phyloP scores from a whole-genome alignment of 2,113 vertebrate genomes.

The Ochotona curzoniae region DNA sequence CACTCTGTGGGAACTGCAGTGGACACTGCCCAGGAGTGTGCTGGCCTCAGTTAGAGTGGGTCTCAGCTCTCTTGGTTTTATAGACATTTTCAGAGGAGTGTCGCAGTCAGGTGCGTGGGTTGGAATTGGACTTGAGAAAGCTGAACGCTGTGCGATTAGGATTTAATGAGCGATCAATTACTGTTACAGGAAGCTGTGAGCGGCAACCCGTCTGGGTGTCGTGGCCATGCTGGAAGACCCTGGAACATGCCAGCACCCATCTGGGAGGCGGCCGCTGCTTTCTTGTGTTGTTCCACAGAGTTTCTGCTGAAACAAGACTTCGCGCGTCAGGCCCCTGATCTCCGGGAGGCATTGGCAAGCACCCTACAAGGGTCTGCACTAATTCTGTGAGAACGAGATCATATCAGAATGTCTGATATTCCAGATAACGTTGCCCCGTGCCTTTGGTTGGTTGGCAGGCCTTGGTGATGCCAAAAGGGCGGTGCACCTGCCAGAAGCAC shows the following conservation, averaged over 20 bases:
- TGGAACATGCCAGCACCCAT: neutral
- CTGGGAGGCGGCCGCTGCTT: conserved; percentile 63
- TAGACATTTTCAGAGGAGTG: neutral
- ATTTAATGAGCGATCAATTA: conserved; percentile 62
- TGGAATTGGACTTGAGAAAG: conserved; percentile 13
- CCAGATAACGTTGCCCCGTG: neutral
- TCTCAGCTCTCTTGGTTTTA: neutral
- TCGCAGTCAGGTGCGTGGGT: neutral
- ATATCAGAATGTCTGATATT: conserved; percentile 26
- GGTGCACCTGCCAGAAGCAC: neutral
- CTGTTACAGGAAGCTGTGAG: neutral
- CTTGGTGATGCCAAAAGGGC: neutral
- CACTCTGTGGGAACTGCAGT: too few relatives aligned
- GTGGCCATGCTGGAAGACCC: neutral
- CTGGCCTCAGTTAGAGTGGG: too few relatives aligned
- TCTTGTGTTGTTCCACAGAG: conserved; percentile 64
- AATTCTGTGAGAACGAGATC: conserved; percentile 78
- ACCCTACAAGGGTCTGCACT: conserved; percentile 71
- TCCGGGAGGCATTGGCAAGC: conserved; percentile 72
- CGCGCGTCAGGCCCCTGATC: conserved; percentile 70
- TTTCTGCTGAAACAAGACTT: conserved; percentile 60
- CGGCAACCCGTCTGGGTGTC: neutral
- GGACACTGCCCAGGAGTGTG: too few relatives aligned
- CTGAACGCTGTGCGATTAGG: neutral
- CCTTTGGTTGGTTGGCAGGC: neutral